phyloP scores from a whole-genome alignment of 2,888 invertebrate genomes.

The Caenorhabditis virilis region DNA sequence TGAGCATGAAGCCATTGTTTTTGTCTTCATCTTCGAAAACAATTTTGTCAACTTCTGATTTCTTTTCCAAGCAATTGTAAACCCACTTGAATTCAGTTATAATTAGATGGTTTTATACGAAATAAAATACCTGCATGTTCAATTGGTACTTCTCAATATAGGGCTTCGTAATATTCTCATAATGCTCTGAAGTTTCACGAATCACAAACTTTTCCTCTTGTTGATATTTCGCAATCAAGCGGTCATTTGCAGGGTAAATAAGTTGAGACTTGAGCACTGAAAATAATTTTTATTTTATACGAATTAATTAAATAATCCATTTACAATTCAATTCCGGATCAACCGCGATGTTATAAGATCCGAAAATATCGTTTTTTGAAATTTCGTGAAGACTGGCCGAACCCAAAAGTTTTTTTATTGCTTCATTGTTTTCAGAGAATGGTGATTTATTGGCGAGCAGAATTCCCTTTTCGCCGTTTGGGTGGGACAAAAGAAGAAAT shows the following conservation, averaged over 20 bases:
- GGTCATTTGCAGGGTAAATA: slow-evolving; percentile 89
- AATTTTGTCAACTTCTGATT: slow-evolving; percentile 85
- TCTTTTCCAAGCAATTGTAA: slow-evolving; percentile 90
- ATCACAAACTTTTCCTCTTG: slow-evolving; percentile 79
- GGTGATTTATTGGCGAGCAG: neutral
- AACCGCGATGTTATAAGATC: slow-evolving; percentile 7
- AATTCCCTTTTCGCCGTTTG: neutral
- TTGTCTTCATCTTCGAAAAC: slow-evolving; percentile 82
- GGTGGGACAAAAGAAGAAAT: slow-evolving; percentile 12
- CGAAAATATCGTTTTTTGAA: slow-evolving; percentile 4
- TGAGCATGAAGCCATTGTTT: slow-evolving; percentile 82
- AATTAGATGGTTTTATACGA: neutral
- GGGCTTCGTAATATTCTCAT: slow-evolving; percentile 80
- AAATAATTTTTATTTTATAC: slow-evolving; percentile 28
- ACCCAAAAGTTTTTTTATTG: neutral
- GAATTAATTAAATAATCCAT: neutral
- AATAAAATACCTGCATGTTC: slow-evolving; percentile 47
- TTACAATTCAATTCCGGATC: slow-evolving; percentile 47
- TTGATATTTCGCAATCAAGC: slow-evolving; percentile 86
- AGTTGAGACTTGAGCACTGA: slow-evolving; percentile 84
- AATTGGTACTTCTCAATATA: slow-evolving; percentile 75
- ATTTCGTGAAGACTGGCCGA: neutral
- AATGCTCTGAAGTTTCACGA: slow-evolving; percentile 83
- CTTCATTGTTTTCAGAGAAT: neutral
- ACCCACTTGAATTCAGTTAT: slow-evolving; percentile 81